Conservation (phyloP, 2,797 vertebrate genomes). For the Thaleichthys pacificus region DNA sequence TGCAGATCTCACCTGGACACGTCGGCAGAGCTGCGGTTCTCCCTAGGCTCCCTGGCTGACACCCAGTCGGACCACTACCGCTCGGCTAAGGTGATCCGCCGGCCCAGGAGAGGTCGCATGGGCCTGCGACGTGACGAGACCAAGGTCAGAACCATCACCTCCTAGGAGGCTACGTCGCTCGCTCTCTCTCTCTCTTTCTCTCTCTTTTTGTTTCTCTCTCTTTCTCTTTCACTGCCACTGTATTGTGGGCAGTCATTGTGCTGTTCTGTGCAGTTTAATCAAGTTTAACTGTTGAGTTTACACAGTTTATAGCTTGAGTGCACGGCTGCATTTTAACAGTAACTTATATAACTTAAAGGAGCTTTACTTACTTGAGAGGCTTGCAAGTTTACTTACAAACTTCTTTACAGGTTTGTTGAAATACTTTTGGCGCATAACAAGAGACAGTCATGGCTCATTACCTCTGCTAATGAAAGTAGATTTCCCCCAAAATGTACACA, state of each 20-base stretch:
- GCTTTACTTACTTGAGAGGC: too few relatives aligned
- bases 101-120: slow-evolving; percentile 88
- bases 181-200: not conserved
- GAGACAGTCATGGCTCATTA: not conserved
- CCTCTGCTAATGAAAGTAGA: not conserved
- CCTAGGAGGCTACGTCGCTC: too few relatives aligned
- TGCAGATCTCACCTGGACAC: slow-evolving; percentile 90
- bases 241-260: not conserved
- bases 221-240: not conserved
- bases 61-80: slow-evolving; percentile 93
- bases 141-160: slow-evolving; percentile 75
- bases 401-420: not conserved
- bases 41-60: slow-evolving; percentile 90
- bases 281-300: too few relatives aligned
- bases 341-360: too few relatives aligned
- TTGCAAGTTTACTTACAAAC: not conserved
- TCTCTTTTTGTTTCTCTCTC: not conserved
- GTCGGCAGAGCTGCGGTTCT: slow-evolving; percentile 89
- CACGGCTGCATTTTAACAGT: too few relatives aligned
- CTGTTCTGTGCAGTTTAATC: too few relatives aligned
- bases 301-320: too few relatives aligned
- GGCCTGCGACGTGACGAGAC: slow-evolving; percentile 85
- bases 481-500: too few relatives aligned
- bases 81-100: slow-evolving; percentile 91
- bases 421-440: not conserved